Evolutionary conservation across 2,113 vertebrate species (phyloP), one percentile per base, ranked within the genome.

Genomic region (Pteropus alecto): DNA sequence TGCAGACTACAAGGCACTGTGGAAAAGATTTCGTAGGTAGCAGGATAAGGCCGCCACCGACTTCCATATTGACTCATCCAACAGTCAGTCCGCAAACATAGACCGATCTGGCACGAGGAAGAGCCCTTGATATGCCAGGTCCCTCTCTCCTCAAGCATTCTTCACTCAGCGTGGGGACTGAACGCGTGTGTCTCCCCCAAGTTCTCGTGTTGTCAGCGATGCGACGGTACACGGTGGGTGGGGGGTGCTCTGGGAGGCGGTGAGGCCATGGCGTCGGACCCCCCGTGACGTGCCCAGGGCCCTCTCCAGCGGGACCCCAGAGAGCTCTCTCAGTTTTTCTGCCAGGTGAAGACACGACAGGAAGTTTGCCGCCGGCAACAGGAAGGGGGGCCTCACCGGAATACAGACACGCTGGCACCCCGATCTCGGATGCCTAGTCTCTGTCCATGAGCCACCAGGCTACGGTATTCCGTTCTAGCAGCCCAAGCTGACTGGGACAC

Each of bases 361-460:
- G 63, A 70, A 70, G 33, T 16, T 0, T 0, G 2, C 22, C 4
- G 6, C 38, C 0, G 6, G 51, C 24, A 33, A 15, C 16, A 38
- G 51, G 5, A 56, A 18, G 2, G 33, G 77, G 1, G n/a, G 16
- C 43, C 43, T 28, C 30, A 8, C 41, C 24, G 65, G 61, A 60
- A 38, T 33, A 51, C 38, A 38, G 12, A 13, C 63, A 60, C 3
- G 0, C 33, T 8, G 2, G 73, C 18, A n/a, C 30, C 63, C 33
- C 48, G 18, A 24, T 24, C 83, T 70, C 51, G 2, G 21, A 70
- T 18, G 7, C 30, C 38, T 18, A 5, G 18, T 9, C 51, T 86
- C 73, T 48, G 48, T 48, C 48, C 48, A 48, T 14, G 48, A 14
- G 48, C 48, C 46, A 21, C 8, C 54, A 22, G 41, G 48, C n/a